Evolutionary conservation across 2,113 vertebrate genomes (phyloP).

Genomic region (Typhlomys cinereus): DNA sequence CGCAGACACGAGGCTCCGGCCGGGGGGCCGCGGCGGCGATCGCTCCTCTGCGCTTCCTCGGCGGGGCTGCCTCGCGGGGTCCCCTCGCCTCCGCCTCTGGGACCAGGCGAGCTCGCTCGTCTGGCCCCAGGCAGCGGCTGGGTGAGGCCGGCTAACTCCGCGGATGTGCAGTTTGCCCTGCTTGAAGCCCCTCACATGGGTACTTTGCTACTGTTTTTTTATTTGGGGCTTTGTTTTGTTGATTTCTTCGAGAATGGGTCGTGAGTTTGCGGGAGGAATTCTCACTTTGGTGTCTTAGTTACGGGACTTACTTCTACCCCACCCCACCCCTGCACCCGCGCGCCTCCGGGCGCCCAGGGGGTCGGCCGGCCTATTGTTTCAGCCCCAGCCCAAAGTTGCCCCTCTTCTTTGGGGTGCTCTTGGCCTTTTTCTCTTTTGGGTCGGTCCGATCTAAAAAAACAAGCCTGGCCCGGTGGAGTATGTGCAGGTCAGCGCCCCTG

Average conservation of each 20-base stretch:
- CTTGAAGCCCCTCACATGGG: neutral
- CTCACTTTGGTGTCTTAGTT: constrained; percentile 72
- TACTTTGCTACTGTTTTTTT: constrained; percentile 62
- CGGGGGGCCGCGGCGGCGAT: neutral
- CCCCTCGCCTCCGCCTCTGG: neutral
- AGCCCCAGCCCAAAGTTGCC: constrained; percentile 39
- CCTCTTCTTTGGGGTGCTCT: neutral
- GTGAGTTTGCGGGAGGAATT: constrained; percentile 64
- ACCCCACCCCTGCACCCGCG: constrained; percentile 62
- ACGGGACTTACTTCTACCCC: constrained; percentile 60
- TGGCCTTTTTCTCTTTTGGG: neutral
- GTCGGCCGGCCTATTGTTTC: constrained; percentile 69
- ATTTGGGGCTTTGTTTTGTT: neutral
- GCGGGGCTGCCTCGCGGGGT: neutral
- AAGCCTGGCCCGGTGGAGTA: neutral
- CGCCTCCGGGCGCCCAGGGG: constrained; percentile 37
- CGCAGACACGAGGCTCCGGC: constrained; percentile 41
- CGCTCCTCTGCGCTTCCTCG: neutral
- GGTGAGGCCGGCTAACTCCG: neutral
- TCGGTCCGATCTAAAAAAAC: neutral
- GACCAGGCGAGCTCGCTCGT: neutral
- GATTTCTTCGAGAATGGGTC: constrained; percentile 16
- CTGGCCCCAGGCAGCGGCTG: neutral
- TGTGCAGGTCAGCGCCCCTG: neutral
- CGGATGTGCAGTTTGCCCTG: constrained; percentile 37